phyloP scores from a whole-genome alignment of 2,888 invertebrate species.

The Vannuccia rotundouncinata region DNA sequence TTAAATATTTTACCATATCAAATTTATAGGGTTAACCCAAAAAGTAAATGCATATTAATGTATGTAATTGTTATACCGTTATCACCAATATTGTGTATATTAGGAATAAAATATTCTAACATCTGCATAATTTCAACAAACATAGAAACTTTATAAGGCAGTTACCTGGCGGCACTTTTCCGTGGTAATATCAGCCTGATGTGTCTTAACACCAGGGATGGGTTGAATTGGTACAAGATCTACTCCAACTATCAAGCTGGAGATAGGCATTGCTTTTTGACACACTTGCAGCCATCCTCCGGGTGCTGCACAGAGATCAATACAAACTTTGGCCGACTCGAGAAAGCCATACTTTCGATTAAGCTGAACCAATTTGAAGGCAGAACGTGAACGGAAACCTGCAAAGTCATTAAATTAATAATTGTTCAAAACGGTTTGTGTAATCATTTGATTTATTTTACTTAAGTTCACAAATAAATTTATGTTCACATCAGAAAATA shows the following conservation, averaged over 20 bases:
- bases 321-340: slow-evolving; percentile 85
- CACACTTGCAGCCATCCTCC: slow-evolving; percentile 99
- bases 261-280: slow-evolving; percentile 90
- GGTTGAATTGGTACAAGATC: slow-evolving; percentile 88
- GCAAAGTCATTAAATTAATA: slow-evolving; percentile 41
- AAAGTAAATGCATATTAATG: too few relatives aligned
- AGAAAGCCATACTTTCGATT: slow-evolving; percentile 94
- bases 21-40: too few relatives aligned
- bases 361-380: slow-evolving; percentile 96
- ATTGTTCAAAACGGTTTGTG: slow-evolving; percentile 24
- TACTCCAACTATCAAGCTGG: slow-evolving; percentile 82
- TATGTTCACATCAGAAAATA: slow-evolving; percentile 29
- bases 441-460: too few relatives aligned
- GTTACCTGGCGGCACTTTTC: slow-evolving; percentile 70
- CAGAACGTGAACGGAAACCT: slow-evolving; percentile 93
- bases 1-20: background rate
- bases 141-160: too few relatives aligned
- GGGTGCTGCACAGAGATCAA: slow-evolving; percentile 97
- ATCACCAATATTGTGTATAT: too few relatives aligned
- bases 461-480: too few relatives aligned
- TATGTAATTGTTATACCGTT: too few relatives aligned
- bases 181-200: slow-evolving; percentile 91
- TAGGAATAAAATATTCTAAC: too few relatives aligned
- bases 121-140: too few relatives aligned
- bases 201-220: slow-evolving; percentile 78